Evolutionary conservation across 2,888 invertebrate species (phyloP).

Genomic region (Pyrgus malvae): DNA sequence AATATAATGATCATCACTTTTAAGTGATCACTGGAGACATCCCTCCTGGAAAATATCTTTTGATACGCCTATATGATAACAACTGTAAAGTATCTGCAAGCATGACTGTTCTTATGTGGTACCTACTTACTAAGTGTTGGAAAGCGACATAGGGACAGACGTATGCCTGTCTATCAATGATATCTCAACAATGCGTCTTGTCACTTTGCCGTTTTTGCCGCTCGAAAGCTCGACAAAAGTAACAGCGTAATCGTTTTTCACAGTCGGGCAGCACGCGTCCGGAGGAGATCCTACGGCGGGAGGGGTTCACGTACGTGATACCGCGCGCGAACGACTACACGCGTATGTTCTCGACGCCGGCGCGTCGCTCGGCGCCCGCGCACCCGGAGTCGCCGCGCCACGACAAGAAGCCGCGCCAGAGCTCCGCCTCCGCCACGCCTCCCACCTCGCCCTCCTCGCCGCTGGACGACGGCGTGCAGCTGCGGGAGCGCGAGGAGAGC

Average conservation of each 20-base stretch:
- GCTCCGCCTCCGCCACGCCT: conserved; percentile 30
- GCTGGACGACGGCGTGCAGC: conserved; percentile 47
- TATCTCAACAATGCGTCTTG: too few relatives aligned
- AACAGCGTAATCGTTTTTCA: background rate
- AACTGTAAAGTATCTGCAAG: too few relatives aligned
- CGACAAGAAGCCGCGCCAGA: conserved; percentile 72
- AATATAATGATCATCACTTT: too few relatives aligned
- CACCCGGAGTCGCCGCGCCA: conserved; percentile 69
- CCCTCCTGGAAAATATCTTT: too few relatives aligned
- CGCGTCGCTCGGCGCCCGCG: conserved; percentile 65
- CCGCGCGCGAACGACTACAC: conserved; percentile 81
- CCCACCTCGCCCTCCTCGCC: conserved; percentile 21
- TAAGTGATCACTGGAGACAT: too few relatives aligned
- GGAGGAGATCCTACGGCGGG: conserved; percentile 61
- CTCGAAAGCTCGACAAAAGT: too few relatives aligned
- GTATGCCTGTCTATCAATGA: too few relatives aligned
- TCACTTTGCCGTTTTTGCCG: too few relatives aligned
- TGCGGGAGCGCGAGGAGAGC: conserved; percentile 48
- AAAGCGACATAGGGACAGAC: too few relatives aligned
- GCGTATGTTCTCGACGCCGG: conserved; percentile 75
- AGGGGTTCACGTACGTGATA: conserved; percentile 82
- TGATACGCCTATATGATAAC: too few relatives aligned
- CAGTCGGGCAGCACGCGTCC: conserved; percentile 52
- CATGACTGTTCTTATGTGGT: too few relatives aligned
- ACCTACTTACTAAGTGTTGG: too few relatives aligned